A percentile compares a stretch with the other conserved stretches of the same genome.
phyloP scores from a whole-genome alignment of 2,797 vertebrate species.

The Potorous gilbertii region DNA sequence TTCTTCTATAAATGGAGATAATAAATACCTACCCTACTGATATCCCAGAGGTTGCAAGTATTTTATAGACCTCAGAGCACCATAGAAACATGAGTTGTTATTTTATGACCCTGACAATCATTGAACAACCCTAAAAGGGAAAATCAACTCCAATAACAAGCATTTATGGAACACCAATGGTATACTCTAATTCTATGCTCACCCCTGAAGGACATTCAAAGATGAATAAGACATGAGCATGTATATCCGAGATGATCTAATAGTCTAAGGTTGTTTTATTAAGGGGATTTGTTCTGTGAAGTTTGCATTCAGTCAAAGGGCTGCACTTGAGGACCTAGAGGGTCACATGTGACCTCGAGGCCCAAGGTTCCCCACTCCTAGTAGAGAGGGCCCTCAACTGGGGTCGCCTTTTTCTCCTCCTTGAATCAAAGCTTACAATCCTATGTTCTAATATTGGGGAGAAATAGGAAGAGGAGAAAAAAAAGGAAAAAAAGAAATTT shows the following conservation, averaged over 20 bases:
- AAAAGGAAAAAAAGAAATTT: background rate
- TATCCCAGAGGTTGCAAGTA: background rate
- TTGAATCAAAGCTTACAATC: background rate
- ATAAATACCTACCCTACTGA: background rate
- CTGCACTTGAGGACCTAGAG: too few relatives aligned
- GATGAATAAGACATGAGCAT: background rate
- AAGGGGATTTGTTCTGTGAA: too few relatives aligned
- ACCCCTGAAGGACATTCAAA: background rate
- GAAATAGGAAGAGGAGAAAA: background rate
- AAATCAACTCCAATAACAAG: background rate
- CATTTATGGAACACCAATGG: background rate
- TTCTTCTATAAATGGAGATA: background rate
- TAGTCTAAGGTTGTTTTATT: background rate
- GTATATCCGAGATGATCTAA: background rate
- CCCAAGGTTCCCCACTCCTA: too few relatives aligned
- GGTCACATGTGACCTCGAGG: too few relatives aligned
- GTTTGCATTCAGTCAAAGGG: too few relatives aligned
- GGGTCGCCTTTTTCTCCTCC: background rate
- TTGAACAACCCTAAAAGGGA: background rate
- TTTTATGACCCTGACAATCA: background rate
- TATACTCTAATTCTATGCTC: background rate
- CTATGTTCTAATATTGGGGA: background rate
- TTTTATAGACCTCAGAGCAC: background rate
- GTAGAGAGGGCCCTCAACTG: background rate
- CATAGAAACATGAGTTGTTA: background rate